Conservation (phyloP, 2,113 vertebrate species). For the Crotophaga sulcirostris region DNA sequence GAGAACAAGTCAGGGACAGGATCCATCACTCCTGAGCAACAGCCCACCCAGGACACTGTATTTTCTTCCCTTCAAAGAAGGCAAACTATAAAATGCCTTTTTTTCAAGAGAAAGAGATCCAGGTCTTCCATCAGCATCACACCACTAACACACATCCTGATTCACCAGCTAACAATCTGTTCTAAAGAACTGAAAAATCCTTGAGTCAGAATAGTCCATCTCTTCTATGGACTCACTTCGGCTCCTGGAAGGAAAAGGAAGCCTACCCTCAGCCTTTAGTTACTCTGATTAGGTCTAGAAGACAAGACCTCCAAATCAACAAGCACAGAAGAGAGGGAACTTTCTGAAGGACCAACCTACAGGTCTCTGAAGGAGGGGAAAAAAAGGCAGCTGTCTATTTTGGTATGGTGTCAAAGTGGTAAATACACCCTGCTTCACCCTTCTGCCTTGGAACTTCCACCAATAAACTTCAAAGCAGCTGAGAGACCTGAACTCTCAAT, state of each 20-base stretch:
- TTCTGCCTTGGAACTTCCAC: neutral
- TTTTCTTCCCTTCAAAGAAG: neutral
- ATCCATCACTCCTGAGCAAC: neutral
- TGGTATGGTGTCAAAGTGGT: neutral
- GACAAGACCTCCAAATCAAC: neutral
- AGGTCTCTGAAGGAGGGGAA: neutral
- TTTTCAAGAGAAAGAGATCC: neutral
- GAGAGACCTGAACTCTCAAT: neutral
- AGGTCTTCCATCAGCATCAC: neutral
- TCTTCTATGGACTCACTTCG: neutral
- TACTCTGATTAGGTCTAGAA: neutral
- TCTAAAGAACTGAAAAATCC: neutral
- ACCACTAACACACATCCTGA: neutral
- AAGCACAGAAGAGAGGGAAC: neutral
- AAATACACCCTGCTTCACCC: neutral
- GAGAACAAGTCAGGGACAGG: neutral
- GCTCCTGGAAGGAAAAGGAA: neutral
- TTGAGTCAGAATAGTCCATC: neutral
- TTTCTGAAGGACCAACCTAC: neutral
- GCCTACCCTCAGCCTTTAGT: neutral
- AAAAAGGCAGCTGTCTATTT: neutral
- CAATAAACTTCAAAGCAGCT: neutral
- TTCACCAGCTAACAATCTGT: neutral
- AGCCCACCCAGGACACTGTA: neutral
- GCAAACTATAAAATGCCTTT: neutral